These are phyloP conservation scores for Tetramorium bicarinatum DNA, from an alignment of 2,888 invertebrate species.

Conservation along the genomic window DNA sequence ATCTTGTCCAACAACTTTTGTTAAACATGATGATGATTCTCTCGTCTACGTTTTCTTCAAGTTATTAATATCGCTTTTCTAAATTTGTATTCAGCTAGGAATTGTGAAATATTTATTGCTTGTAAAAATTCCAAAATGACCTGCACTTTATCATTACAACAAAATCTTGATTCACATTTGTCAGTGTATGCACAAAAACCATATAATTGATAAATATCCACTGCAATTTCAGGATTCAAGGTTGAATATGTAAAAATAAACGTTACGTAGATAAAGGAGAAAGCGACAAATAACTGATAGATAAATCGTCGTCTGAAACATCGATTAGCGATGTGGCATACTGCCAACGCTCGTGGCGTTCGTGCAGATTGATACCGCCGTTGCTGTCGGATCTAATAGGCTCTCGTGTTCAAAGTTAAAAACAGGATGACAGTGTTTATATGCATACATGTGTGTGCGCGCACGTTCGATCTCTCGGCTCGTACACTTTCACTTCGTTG, in stretches of 20 bases:
- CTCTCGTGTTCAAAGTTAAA: constrained; percentile 64
- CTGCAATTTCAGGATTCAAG: not conserved
- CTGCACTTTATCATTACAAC: not conserved
- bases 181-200: not conserved
- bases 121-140: not conserved
- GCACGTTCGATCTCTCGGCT: constrained; percentile 23
- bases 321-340: constrained; percentile 62
- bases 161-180: not conserved
- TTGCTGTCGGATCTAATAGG: constrained; percentile 71
- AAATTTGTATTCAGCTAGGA: not conserved
- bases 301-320: constrained; percentile 56
- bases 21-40: not conserved
- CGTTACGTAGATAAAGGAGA: not conserved
- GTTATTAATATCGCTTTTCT: not conserved
- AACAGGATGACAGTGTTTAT: constrained; percentile 72
- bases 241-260: constrained; percentile 22
- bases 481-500: constrained; percentile 66
- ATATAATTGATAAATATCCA: not conserved
- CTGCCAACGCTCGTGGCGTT: constrained; percentile 48
- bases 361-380: constrained; percentile 38
- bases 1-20: constrained; percentile 19
- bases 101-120: not conserved
- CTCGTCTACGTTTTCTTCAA: not conserved
- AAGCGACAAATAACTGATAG: constrained; percentile 60
- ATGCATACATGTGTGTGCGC: constrained; percentile 45